phyloP scores from a whole-genome alignment of 2,113 vertebrate genomes.

The Oryzias javanicus region DNA sequence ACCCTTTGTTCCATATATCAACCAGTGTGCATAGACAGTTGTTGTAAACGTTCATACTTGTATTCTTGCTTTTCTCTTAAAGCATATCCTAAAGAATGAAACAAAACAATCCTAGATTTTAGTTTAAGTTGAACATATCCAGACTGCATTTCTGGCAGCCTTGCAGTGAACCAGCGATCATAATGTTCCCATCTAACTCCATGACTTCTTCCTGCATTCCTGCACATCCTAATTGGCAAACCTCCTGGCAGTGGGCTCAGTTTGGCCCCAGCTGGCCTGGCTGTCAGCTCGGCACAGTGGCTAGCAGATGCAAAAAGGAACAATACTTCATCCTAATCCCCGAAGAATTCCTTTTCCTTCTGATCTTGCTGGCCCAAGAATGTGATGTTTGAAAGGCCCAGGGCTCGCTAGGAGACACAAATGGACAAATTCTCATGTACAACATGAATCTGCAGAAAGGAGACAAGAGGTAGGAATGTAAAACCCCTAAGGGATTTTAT shows the following conservation, averaged over 20 bases:
- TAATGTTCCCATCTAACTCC: constrained; percentile 28
- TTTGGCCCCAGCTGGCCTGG: constrained; percentile 46
- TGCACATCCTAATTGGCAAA: constrained; percentile 67
- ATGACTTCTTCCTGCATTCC: constrained; percentile 57
- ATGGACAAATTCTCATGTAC: constrained; percentile 53
- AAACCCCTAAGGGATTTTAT: constrained; percentile 36
- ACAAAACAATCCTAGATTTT: no score
- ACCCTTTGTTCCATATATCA: no score
- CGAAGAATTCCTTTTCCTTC: constrained; percentile 71
- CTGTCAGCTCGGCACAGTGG: constrained; percentile 61
- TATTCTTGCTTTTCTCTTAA: no score
- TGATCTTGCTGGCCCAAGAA: constrained; percentile 66
- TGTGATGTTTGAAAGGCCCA: constrained; percentile 61
- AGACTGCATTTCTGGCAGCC: constrained; percentile 11
- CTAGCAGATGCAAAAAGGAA: constrained; percentile 60
- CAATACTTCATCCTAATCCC: constrained; percentile 75
- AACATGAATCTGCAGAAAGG: constrained; percentile 58
- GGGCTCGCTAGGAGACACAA: constrained; percentile 60
- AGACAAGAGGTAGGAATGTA: constrained; percentile 49
- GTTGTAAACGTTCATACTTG: no score
- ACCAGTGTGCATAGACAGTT: no score
- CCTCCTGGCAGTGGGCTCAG: constrained; percentile 40
- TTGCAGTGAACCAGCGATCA: constrained; percentile 27
- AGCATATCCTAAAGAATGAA: no score
- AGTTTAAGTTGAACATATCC: not conserved